Conservation (phyloP, 53 echinoderm and acorn worm genomes). For the Holothuria leucospilota region DNA sequence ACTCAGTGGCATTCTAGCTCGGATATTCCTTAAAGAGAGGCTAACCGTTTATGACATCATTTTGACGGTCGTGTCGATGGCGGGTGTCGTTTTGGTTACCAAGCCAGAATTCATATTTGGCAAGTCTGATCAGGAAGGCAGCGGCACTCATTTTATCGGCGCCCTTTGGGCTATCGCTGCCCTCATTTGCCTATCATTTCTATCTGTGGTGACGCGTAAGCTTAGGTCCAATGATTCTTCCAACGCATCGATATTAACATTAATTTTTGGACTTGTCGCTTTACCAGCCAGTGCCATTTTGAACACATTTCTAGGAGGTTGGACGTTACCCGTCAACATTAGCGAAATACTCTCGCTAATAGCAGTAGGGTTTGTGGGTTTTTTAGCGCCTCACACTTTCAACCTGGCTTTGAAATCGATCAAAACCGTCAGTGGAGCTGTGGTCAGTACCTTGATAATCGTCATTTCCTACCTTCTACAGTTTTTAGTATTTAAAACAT, state of each 20-base stretch:
- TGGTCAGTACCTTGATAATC: background rate
- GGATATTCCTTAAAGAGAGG: conserved; percentile 26
- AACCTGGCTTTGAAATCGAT: background rate
- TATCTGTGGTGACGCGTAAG: background rate
- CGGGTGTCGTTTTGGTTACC: background rate
- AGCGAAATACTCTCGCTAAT: background rate
- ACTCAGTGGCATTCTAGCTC: background rate
- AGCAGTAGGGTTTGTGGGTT: background rate
- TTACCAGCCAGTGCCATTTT: background rate
- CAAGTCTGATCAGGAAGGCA: background rate
- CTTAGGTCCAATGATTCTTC: background rate
- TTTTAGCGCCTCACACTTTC: background rate
- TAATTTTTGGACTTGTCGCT: background rate
- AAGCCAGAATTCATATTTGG: conserved; percentile 1
- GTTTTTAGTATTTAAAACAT: background rate
- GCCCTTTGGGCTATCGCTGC: background rate
- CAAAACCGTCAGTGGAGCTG: background rate
- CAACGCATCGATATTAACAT: conserved; percentile 5
- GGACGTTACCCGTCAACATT: background rate
- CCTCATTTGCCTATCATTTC: background rate
- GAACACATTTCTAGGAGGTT: background rate
- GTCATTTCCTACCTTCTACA: background rate
- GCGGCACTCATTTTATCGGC: conserved; percentile 1
- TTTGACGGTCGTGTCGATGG: background rate
- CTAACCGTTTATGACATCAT: background rate